Percentiles rank a stretch among this genome's conserved stretches.
Evolutionary conservation across 2,797 vertebrate species (phyloP).

Genomic region (Coreius guichenoti): DNA sequence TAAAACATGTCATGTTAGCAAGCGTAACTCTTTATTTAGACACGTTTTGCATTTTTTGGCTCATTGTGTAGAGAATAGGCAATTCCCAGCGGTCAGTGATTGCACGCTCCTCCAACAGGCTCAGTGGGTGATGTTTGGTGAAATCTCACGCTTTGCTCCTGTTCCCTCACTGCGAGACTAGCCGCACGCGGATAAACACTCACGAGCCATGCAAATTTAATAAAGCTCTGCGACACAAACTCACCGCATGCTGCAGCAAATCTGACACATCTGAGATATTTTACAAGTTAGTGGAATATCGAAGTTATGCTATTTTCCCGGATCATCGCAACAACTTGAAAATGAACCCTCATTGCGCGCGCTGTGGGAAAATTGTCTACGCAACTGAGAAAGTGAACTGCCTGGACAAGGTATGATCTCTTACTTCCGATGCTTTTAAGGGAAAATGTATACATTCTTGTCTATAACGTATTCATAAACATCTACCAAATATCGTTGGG

Average conservation of each 20-base stretch:
- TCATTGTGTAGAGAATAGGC: not conserved
- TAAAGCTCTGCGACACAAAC: constrained; percentile 17
- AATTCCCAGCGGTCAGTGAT: not conserved
- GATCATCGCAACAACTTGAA: constrained; percentile 30
- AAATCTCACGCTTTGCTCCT: constrained; percentile 38
- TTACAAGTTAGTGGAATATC: not conserved
- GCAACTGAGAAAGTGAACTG: constrained; percentile 65
- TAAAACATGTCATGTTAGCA: not conserved
- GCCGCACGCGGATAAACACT: constrained; percentile 34
- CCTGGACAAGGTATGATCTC: constrained; percentile 60
- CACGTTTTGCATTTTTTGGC: not conserved
- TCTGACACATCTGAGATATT: not conserved
- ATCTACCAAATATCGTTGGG: not conserved
- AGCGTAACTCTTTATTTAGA: not conserved
- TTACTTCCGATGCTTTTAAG: not conserved
- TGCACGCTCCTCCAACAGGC: constrained; percentile 20
- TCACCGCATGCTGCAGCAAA: not conserved
- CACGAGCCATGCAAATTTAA: not conserved
- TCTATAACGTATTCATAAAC: not conserved
- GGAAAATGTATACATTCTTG: not conserved
- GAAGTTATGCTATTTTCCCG: constrained; percentile 14
- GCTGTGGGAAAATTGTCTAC: constrained; percentile 66
- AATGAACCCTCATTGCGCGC: constrained; percentile 65
- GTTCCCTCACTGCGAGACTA: constrained; percentile 18
- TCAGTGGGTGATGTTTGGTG: constrained; percentile 44